Evolutionary conservation across 2,888 invertebrate genomes (phyloP).

Genomic region (Limnephilus lunatus): DNA sequence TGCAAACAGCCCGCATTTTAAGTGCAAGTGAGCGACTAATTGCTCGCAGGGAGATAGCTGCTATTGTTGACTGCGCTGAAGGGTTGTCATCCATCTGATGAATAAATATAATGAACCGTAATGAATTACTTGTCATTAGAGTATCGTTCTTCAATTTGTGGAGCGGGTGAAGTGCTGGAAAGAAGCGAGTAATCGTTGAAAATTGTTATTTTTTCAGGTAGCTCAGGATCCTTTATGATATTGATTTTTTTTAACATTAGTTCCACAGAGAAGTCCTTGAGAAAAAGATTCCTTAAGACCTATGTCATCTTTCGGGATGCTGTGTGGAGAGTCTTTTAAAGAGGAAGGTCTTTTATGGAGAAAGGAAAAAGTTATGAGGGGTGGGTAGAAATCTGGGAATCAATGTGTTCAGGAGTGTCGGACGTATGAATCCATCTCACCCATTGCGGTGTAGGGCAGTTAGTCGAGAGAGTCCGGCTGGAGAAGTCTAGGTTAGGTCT

Average conservation of each 20-base stretch:
- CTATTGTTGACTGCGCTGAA: slow-evolving; percentile 50
- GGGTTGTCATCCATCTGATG: slow-evolving; percentile 44
- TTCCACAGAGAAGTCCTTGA: too few species aligned
- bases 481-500: too few species aligned
- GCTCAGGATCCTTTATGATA: background rate
- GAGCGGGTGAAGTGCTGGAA: background rate
- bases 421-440: too few species aligned
- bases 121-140: slow-evolving; percentile 4
- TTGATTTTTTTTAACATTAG: background rate
- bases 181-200: background rate
- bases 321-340: too few species aligned
- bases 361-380: too few species aligned
- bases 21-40: slow-evolving; percentile 62
- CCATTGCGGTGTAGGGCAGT: too few species aligned
- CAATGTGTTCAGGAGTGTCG: too few species aligned
- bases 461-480: too few species aligned
- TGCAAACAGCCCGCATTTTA: slow-evolving; percentile 42
- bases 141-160: background rate
- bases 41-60: slow-evolving; percentile 58
- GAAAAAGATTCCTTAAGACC: too few species aligned
- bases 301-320: too few species aligned
- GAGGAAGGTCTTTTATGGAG: too few species aligned
- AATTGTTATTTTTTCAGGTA: background rate
- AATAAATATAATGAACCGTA: slow-evolving; percentile 10
- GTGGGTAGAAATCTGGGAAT: too few species aligned